A percentile compares a stretch with the other conserved stretches of the same genome.
These are phyloP conservation scores for Nipponia nippon DNA, from an alignment of 2,113 vertebrate species.

Conservation along the genomic window DNA sequence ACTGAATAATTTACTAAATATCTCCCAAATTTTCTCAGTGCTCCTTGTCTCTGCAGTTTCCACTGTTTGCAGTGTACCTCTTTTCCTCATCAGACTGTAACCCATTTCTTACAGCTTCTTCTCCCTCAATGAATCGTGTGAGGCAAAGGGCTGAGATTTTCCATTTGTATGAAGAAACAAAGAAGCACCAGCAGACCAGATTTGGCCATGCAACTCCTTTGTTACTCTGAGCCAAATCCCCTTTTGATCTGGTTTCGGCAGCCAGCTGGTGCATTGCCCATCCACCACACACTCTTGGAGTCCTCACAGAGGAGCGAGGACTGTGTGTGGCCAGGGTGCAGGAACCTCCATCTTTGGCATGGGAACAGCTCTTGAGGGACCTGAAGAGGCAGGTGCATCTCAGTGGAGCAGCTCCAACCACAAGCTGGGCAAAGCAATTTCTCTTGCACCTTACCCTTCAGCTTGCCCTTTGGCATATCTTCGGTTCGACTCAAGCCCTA, in stretches of 20 bases:
- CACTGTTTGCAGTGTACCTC: background rate
- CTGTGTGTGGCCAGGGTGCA: background rate
- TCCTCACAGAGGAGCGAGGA: background rate
- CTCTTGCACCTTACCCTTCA: background rate
- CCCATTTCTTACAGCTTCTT: background rate
- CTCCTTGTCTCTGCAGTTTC: accelerated
- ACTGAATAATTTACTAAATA: background rate
- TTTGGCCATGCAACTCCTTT: background rate
- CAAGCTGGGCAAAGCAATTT: background rate
- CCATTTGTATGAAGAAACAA: background rate
- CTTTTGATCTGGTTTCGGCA: background rate
- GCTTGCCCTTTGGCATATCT: background rate
- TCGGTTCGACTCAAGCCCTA: background rate
- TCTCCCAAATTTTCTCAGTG: background rate
- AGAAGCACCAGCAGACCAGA: background rate
- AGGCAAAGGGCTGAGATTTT: background rate
- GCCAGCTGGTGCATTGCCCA: background rate
- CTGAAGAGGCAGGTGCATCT: background rate
- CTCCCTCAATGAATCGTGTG: accelerated
- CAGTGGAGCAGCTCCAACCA: background rate
- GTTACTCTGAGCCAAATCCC: background rate
- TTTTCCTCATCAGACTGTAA: background rate
- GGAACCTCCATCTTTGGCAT: background rate
- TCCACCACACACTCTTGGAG: background rate
- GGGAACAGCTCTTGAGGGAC: background rate